A percentile compares a stretch with the other conserved stretches of the same genome.
phyloP scores from a whole-genome alignment of 2,888 invertebrate genomes.

The Steinernema hermaphroditum region DNA sequence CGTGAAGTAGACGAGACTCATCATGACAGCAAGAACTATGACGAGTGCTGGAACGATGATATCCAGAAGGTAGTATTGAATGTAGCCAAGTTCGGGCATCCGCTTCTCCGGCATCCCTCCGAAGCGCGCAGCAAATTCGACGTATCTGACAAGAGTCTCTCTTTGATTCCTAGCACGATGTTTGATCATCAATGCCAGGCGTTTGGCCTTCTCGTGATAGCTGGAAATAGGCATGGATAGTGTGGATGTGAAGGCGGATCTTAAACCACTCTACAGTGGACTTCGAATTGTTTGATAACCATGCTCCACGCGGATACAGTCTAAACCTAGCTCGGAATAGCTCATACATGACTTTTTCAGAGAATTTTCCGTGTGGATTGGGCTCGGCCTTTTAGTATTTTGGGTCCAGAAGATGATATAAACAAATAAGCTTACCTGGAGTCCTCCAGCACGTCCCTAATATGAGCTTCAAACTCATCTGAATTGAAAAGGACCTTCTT shows the following conservation, averaged over 20 bases:
- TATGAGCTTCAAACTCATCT: neutral
- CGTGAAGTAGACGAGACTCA: no score
- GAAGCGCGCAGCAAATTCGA: neutral
- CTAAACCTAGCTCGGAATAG: no score
- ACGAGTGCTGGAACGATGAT: conserved; percentile 8
- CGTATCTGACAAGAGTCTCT: neutral
- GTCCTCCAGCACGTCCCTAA: neutral
- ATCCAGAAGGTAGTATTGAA: conserved; percentile 1
- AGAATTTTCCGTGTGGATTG: no score
- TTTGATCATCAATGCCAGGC: neutral
- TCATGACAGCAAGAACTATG: neutral
- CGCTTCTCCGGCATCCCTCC: neutral
- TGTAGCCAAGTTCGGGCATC: neutral
- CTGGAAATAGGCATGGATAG: neutral
- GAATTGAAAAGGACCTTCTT: neutral
- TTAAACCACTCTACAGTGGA: no score
- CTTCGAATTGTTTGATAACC: no score
- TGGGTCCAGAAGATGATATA: no score
- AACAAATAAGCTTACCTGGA: neutral
- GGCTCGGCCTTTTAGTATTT: no score
- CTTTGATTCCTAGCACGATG: neutral
- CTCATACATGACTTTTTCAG: no score
- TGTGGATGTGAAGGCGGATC: no score
- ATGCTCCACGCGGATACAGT: no score
- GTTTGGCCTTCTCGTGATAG: neutral